These are phyloP conservation scores for Thelaira solivaga DNA, from an alignment of 2,888 invertebrate genomes.

Conservation along the genomic window DNA sequence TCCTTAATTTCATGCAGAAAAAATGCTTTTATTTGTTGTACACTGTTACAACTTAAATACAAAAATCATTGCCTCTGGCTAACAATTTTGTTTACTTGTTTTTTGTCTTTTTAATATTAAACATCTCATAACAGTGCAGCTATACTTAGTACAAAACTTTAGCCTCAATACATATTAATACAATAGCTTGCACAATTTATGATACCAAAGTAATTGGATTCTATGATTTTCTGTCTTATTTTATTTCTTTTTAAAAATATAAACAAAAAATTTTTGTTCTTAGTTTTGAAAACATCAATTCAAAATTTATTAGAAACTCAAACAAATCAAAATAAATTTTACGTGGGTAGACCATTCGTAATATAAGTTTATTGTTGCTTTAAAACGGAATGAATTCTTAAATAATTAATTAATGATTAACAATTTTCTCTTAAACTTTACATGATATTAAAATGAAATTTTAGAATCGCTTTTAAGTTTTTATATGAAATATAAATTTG, in stretches of 20 bases:
- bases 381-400: background rate
- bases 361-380: background rate
- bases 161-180: background rate
- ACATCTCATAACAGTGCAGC: background rate
- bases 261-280: too few relatives aligned
- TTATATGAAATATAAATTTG: too few relatives aligned
- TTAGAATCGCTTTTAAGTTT: too few relatives aligned
- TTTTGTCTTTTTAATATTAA: background rate
- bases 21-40: background rate
- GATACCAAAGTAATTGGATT: conserved; percentile 61
- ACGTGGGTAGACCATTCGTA: background rate
- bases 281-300: too few relatives aligned
- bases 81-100: background rate
- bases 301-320: background rate
- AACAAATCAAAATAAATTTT: background rate
- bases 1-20: background rate
- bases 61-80: conserved; percentile 10
- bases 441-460: too few relatives aligned
- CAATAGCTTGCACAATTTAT: conserved; percentile 24
- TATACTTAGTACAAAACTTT: background rate
- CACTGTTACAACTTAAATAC: too few relatives aligned
- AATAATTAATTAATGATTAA: too few relatives aligned
- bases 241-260: background rate
- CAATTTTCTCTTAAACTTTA: too few relatives aligned
- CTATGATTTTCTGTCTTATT: background rate